Evolutionary conservation across 2,888 invertebrate species (phyloP), one percentile per base, ranked within the genome.

Genomic region (Drosophila melanocephala): DNA sequence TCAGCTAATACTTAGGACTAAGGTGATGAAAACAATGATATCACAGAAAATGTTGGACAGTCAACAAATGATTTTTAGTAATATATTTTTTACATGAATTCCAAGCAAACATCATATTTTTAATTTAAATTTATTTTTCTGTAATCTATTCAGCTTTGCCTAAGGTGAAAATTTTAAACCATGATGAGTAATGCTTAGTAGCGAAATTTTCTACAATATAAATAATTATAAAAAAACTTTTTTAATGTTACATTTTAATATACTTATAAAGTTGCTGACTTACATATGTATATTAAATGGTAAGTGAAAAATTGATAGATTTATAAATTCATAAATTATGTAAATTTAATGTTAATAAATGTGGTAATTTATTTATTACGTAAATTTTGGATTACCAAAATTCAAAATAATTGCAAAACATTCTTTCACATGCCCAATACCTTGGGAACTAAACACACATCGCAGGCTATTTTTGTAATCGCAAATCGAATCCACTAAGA

Each of bases 401-500:
- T 35, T 16, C 16, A 35, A 1, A 2, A 16, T 5, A 35, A 50
- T 10, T 28, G 19, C 5, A 9, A 28, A 42, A 62, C 28, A 44
- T 30, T 52, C 14, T 22, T 47, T 47, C 47, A 22, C 47, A 47
- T 22, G 4, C 1, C n/a, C 14, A n/a, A n/a, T 14, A 3, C n/a
- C 42, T 30, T 52, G 33, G 35, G 19, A 39, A 61, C 37, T 10
- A 30, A 35, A 19, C 39, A 3, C 35, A 16, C 37, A 37, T 55
- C 42, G 9, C 28, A n/a, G 22, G n/a, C 37, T 12, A 12, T 28
- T 44, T 47, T 5, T 10, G 32, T 32, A 70, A 75, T 70, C 75
- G 71, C 66, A 37, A 61, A 53, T 19, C 22, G 55, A 51, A 47
- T 64, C 52, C 62, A 64, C 56, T 53, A 37, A 70, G 53, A 57